phyloP scores from a whole-genome alignment of 2,113 vertebrate genomes.

The Eidolon helvum region DNA sequence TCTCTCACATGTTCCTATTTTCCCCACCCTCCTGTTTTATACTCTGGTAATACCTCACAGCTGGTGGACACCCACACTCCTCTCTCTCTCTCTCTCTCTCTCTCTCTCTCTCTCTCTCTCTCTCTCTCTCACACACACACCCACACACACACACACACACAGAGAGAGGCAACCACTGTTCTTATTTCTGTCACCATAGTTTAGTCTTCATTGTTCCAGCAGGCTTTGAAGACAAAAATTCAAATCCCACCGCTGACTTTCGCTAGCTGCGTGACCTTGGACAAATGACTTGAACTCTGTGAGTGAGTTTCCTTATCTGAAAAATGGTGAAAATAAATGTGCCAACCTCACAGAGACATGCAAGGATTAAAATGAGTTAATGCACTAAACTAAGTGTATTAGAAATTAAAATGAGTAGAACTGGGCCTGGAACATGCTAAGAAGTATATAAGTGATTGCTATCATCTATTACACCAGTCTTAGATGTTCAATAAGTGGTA shows the following conservation, averaged over 20 bases:
- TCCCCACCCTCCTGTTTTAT: background rate
- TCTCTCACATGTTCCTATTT: background rate
- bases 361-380: slow-evolving; percentile 2
- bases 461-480: background rate
- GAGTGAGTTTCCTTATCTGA: background rate
- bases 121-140: rapidly evolving
- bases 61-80: background rate
- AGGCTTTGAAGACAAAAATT: background rate
- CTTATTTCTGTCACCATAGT: too few relatives aligned
- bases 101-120: rapidly evolving
- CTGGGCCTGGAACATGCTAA: background rate
- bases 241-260: background rate
- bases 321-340: background rate
- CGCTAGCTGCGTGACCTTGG: background rate
- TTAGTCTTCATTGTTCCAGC: too few relatives aligned
- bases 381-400: background rate
- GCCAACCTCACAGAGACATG: background rate
- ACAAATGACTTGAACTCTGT: background rate
- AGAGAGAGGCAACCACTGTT: too few relatives aligned
- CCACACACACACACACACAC: background rate
- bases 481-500: background rate
- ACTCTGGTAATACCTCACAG: background rate
- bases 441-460: background rate
- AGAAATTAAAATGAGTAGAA: slow-evolving; percentile 8
- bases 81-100: rapidly evolving